Percentiles rank a stretch among this genome's conserved stretches.
These are phyloP conservation scores for Rhabditoides inermis DNA, from an alignment of 2,888 invertebrate species.

Conservation along the genomic window DNA sequence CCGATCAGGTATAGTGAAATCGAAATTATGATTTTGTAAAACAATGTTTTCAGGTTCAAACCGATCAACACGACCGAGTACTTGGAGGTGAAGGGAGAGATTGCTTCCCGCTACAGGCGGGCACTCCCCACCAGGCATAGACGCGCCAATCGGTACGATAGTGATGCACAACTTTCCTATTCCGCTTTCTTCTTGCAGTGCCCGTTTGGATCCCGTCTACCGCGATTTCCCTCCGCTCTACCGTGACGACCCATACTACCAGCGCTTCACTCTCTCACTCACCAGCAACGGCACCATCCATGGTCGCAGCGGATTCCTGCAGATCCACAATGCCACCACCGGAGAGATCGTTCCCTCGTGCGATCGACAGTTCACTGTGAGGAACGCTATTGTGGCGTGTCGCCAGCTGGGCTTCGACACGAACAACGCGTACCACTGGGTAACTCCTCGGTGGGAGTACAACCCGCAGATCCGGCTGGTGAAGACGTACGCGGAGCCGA, in stretches of 20 bases:
- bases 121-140: conserved; percentile 6
- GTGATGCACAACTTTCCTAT: conserved; percentile 1
- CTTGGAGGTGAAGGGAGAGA: conserved; percentile 26
- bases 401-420: conserved; percentile 81
- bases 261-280: conserved; percentile 35
- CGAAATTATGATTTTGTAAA: background rate
- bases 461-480: conserved; percentile 79
- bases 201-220: conserved; percentile 38
- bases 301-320: conserved; percentile 40
- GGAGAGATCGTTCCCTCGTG: conserved; percentile 94
- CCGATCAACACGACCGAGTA: conserved; percentile 51
- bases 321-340: conserved; percentile 83
- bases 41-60: conserved; percentile 30
- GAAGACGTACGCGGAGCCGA: conserved; percentile 88
- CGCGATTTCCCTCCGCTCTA: conserved; percentile 44
- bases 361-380: conserved; percentile 84
- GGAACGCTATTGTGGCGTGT: conserved; percentile 81
- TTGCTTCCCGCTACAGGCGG: conserved; percentile 30
- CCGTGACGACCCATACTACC: conserved; percentile 49
- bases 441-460: conserved; percentile 76
- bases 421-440: conserved; percentile 77
- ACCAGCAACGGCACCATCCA: conserved; percentile 28
- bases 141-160: background rate
- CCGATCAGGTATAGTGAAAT: conserved; percentile 32
- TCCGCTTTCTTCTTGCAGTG: conserved; percentile 8